phyloP scores from a whole-genome alignment of 2,797 vertebrate genomes.

The Anguilla anguilla region DNA sequence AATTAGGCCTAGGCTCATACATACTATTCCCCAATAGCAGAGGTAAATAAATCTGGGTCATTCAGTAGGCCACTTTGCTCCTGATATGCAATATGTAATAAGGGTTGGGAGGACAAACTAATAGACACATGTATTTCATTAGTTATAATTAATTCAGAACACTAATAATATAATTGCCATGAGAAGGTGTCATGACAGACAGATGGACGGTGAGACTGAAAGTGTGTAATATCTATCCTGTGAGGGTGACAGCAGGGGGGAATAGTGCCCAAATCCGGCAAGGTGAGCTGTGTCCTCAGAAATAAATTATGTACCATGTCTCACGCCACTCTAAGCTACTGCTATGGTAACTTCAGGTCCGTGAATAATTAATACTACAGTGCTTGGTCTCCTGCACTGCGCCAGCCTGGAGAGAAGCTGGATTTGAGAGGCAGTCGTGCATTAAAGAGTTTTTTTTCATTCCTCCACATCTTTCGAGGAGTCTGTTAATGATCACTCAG shows the following conservation, averaged over 20 bases:
- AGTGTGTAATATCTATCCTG: background rate
- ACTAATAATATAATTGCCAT: background rate
- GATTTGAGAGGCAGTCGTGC: background rate
- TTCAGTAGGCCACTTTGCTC: background rate
- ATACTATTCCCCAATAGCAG: background rate
- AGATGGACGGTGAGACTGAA: background rate
- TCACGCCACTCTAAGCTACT: background rate
- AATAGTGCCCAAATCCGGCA: no score
- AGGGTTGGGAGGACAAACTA: no score
- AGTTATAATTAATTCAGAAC: background rate
- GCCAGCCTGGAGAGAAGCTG: background rate
- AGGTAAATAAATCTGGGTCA: background rate
- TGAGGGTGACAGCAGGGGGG: background rate
- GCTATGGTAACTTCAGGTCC: constrained; percentile 9
- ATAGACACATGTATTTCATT: background rate
- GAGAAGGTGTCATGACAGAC: background rate
- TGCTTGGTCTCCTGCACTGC: background rate
- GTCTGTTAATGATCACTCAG: background rate
- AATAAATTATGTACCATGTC: background rate
- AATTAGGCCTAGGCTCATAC: background rate
- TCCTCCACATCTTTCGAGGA: background rate
- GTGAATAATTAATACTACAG: background rate
- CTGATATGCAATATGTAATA: background rate
- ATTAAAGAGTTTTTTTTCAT: background rate
- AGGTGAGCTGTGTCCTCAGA: background rate